Conservation (phyloP, 2,888 invertebrate species). For the Osmoderma eremita region DNA sequence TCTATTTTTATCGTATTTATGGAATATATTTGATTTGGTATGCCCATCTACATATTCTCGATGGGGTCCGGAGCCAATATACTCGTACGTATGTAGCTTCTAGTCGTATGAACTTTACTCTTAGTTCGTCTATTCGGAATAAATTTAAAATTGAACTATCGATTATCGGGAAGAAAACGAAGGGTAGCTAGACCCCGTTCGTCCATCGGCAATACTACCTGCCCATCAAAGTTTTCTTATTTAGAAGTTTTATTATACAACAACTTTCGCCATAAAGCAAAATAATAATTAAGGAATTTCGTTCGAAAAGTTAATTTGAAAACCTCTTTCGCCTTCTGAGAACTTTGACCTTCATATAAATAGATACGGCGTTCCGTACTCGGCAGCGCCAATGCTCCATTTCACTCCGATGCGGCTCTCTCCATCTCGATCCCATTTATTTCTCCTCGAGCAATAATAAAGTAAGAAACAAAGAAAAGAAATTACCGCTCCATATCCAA, state of each 20-base stretch:
- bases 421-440: constrained; percentile 36
- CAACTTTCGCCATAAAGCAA: constrained; percentile 33
- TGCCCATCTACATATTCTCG: no score
- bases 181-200: no score
- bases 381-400: constrained; percentile 33
- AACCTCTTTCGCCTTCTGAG: constrained; percentile 24
- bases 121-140: neutral
- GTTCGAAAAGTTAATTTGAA: constrained; percentile 31
- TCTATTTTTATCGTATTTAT: no score
- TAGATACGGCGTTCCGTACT: neutral
- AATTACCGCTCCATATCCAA: constrained; percentile 38
- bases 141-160: constrained; percentile 10
- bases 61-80: no score
- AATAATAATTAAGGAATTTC: constrained; percentile 35
- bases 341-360: constrained; percentile 35
- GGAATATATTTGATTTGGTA: no score
- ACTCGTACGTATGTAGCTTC: no score
- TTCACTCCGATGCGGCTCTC: constrained; percentile 25
- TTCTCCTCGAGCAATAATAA: constrained; percentile 38
- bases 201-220: no score
- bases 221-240: constrained; percentile 22
- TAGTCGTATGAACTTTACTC: no score
- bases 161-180: constrained; percentile 2
- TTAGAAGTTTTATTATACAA: constrained; percentile 29
- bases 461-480: constrained; percentile 38